Base-by-base conservation (phyloP, 2,113 vertebrate species). In the Tretioscincus oriximinensis region DNA sequence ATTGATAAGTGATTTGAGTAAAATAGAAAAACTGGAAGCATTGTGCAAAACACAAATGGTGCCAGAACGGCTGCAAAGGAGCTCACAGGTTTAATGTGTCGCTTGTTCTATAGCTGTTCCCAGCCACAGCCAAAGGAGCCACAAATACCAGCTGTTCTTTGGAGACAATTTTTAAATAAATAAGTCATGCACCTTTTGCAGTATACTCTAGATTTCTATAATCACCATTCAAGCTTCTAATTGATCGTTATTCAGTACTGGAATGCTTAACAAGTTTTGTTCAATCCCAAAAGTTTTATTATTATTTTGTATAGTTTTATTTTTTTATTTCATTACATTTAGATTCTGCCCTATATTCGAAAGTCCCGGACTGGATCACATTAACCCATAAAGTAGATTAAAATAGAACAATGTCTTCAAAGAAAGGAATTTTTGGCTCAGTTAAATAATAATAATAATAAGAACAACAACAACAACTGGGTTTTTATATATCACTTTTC, bases 1-100 rank as follows among this genome's bases (percentile, higher is more conserved):
- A 92, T 83, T 91, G 92, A 94, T 94, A 88, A 90, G 92, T 85
- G 84, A 90, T 92, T 90, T 87, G 81, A 85, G 84, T 91, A 90
- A 91, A 82, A 45, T 0, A 88, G 90, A 67, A 90, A 91, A 95
- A 94, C 84, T 80, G 86, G 89, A 89, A 90, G 81, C 91, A 91
- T 90, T 95, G 93, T 94, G 24, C 81, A 83, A 90, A 83, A 84
- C 58, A 84, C 83, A 85, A 92, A 63, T 0, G 65, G 90, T 90
- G 90, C 92, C 87, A 77, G 7, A 78, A 86, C 86, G 87, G 85
- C 89, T 85, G 28, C 78, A 81, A 63, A 69, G 81, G 89, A 90
- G 81, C 82, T 78, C n/a, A 79, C 89, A 47, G 89, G 90, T 91
- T 93, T 91, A 93, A 90, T 60, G 81, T 80, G 87, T 79, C 85